Percentiles rank a stretch among this genome's conserved stretches.
Conservation (phyloP, 2,113 vertebrate genomes). For the Bufo gargarizans region DNA sequence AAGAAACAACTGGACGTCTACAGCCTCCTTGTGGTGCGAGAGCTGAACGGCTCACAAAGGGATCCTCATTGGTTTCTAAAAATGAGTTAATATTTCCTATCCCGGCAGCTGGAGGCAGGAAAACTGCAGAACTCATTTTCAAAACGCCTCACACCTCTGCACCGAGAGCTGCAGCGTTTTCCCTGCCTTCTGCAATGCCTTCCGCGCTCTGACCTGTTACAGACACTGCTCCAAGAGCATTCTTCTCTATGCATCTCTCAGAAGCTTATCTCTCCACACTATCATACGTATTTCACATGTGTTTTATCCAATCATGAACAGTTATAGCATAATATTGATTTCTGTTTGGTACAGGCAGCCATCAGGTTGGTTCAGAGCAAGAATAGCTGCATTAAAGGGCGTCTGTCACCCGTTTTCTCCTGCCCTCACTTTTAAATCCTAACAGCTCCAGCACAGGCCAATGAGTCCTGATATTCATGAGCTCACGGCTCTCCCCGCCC, state of each 20-base stretch:
- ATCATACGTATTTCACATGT: neutral
- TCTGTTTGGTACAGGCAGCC: no score
- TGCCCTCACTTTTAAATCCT: no score
- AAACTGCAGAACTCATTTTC: constrained; percentile 45
- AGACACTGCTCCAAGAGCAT: neutral
- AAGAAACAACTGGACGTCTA: constrained; percentile 63
- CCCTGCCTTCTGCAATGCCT: neutral
- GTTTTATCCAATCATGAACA: neutral
- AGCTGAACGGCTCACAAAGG: constrained; percentile 61
- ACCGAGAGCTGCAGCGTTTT: constrained; percentile 7
- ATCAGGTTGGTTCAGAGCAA: no score
- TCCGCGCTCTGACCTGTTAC: neutral
- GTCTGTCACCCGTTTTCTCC: no score
- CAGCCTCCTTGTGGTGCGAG: constrained; percentile 71
- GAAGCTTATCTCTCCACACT: neutral
- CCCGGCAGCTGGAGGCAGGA: constrained; percentile 24
- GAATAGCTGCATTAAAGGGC: no score
- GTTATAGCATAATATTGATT: neutral
- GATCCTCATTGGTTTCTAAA: constrained; percentile 17
- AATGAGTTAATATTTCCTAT: constrained; percentile 17
- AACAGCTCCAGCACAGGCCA: no score
- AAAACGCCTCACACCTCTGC: constrained; percentile 30
- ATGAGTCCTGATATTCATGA: no score
- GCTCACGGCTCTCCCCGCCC: no score
- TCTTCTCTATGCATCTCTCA: neutral